These are phyloP conservation scores for Boloria selene DNA, from an alignment of 2,888 invertebrate species.

Conservation along the genomic window DNA sequence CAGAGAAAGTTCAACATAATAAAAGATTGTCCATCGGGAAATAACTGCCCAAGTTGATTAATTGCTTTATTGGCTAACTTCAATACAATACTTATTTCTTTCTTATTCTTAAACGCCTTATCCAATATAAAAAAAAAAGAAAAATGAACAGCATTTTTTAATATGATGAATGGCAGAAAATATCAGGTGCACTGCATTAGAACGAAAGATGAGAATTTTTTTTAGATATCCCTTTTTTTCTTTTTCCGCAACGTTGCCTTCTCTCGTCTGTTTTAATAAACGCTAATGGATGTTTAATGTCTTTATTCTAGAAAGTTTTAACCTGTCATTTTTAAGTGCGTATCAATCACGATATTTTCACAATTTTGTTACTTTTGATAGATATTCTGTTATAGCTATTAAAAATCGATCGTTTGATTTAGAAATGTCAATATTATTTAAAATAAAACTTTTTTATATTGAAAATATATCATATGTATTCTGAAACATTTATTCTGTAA, in stretches of 20 bases:
- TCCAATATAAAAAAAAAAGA: neutral
- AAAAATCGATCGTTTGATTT: no score
- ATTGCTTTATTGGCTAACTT: constrained; percentile 31
- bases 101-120: neutral
- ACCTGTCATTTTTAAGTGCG: constrained; percentile 17
- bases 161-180: constrained; percentile 14
- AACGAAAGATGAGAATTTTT: constrained; percentile 21
- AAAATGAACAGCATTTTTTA: neutral
- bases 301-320: constrained; percentile 24
- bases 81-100: constrained; percentile 7
- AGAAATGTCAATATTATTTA: no score
- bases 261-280: constrained; percentile 31
- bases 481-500: no score
- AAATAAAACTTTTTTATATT: no score
- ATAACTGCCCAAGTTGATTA: constrained; percentile 31
- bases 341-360: constrained; percentile 2
- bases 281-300: constrained; percentile 29
- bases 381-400: neutral
- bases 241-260: constrained; percentile 18
- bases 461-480: no score
- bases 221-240: constrained; percentile 15
- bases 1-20: constrained; percentile 18
- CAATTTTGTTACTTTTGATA: neutral
- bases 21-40: constrained; percentile 27
- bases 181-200: constrained; percentile 7